Evolutionary conservation across 2,888 invertebrate genomes (phyloP), one percentile per base, ranked within the genome.

Genomic region (Drosophila imparisetae): DNA sequence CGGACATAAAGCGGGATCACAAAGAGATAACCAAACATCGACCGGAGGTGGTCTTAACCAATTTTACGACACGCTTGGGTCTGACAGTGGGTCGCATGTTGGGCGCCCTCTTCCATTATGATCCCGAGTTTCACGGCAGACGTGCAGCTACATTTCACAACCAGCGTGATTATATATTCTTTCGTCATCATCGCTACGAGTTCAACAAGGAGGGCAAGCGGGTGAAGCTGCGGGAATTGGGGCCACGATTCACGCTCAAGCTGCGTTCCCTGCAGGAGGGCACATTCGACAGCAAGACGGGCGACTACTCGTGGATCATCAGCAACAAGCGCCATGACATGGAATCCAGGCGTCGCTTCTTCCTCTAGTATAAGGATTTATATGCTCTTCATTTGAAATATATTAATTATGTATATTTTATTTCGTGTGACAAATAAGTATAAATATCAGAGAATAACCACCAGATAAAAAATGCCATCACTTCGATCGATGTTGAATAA

Each of bases 91-190:
- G 97, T 0, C 95, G 99, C 81, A 97, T 99, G 97, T 94, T 99
- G 73, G 97, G 98, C 15, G 96, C 98, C 0, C 92, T 99, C 48
- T 99, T 99, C 92, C 98, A 99, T 93, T 98, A 98, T 93, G 96
- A 98, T 93, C 99, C 99, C 0, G 96, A 99, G 93, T 99, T 98
- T 93, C 95, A 95, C 78, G 99, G 99, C 0, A 95, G 98, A 5
- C 95, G 99, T 73, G 98, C 96, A 0, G 98, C 98, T 73, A 99
- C 99, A 36, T 99, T 99, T 93, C 99, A 99, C 93, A 99, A 99
- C 94, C 99, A 99, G 93, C 94, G 99, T 70, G 99, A 99, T 94
- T 99, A 97, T 92, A 98, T 99, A 86, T 99, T 99, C 94, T 99
- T 99, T 92, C 95, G 99, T 66, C 99, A 99, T 93, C 99, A 99